A percentile compares a stretch with the other conserved stretches of the same genome.
Conservation (phyloP, 1,140 invertebrate species). For the Physella acuta region DNA sequence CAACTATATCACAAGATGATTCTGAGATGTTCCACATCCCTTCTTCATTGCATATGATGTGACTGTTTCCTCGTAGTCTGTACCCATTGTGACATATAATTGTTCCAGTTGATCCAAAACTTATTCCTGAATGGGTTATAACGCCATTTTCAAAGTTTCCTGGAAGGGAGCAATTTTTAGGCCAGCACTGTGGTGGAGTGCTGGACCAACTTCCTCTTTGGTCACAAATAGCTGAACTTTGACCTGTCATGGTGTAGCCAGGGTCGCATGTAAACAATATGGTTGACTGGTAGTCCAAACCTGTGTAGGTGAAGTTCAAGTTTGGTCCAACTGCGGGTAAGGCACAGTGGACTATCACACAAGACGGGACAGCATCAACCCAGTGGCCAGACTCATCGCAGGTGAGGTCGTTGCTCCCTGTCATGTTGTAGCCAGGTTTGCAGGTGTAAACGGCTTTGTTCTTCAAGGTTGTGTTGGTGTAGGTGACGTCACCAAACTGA, state of each 20-base stretch:
- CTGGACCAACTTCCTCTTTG: slow-evolving; percentile 85
- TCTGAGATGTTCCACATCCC: slow-evolving; percentile 33
- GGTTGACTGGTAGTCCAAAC: slow-evolving; percentile 68
- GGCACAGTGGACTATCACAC: neutral
- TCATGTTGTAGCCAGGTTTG: slow-evolving; percentile 4
- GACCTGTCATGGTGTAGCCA: slow-evolving; percentile 80
- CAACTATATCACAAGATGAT: slow-evolving; percentile 18
- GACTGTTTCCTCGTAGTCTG: slow-evolving; percentile 64
- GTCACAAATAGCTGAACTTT: slow-evolving; percentile 71
- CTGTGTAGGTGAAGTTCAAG: slow-evolving; percentile 52
- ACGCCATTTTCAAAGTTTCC: neutral
- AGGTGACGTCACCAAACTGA: neutral
- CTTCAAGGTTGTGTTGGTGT: neutral
- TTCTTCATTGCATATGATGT: slow-evolving; percentile 30
- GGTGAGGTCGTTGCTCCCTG: neutral
- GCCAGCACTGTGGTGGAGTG: slow-evolving; percentile 79
- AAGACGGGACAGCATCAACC: slow-evolving; percentile 5
- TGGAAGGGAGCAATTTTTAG: slow-evolving; percentile 41
- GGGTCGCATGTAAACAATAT: slow-evolving; percentile 80
- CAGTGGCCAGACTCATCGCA: slow-evolving; percentile 9
- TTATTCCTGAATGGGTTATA: slow-evolving; percentile 18
- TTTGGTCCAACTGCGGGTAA: neutral
- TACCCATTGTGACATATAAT: slow-evolving; percentile 14
- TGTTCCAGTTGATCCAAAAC: slow-evolving; percentile 10
- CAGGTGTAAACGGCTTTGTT: slow-evolving; percentile 1